Conservation (phyloP, 2,888 invertebrate genomes). For the Steinernema hermaphroditum region DNA sequence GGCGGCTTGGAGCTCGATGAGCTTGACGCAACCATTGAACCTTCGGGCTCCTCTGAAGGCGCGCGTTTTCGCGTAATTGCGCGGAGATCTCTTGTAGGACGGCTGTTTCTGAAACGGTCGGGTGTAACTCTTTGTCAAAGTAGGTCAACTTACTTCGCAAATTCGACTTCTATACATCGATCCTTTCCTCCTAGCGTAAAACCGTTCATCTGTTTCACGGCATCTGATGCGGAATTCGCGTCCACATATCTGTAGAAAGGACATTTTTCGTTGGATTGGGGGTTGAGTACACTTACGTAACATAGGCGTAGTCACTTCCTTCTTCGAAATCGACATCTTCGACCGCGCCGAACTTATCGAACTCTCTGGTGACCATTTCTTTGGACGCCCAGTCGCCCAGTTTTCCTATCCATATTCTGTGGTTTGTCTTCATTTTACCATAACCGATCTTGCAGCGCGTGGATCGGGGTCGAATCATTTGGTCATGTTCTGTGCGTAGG, state of each 20-base stretch:
- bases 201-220: constrained; percentile 83
- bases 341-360: constrained; percentile 94
- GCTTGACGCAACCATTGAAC: too few species aligned
- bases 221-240: constrained; percentile 71
- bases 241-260: too few species aligned
- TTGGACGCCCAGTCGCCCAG: constrained; percentile 78
- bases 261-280: constrained; percentile 42
- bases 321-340: constrained; percentile 93
- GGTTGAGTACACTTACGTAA: constrained; percentile 38
- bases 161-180: constrained; percentile 87
- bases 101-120: background rate
- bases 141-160: constrained; percentile 75
- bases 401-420: constrained; percentile 89
- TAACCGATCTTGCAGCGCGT: constrained; percentile 94
- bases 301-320: constrained; percentile 13
- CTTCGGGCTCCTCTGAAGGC: background rate
- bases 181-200: constrained; percentile 82
- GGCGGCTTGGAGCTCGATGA: too few species aligned
- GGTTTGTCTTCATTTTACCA: constrained; percentile 85
- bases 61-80: constrained; percentile 17
- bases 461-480: constrained; percentile 40
- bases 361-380: constrained; percentile 89
- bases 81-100: constrained; percentile 5
- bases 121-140: background rate
- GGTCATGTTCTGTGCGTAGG: constrained; percentile 46